Conservation (phyloP, 2,888 invertebrate genomes). For the Tuberolachnus salignus region DNA sequence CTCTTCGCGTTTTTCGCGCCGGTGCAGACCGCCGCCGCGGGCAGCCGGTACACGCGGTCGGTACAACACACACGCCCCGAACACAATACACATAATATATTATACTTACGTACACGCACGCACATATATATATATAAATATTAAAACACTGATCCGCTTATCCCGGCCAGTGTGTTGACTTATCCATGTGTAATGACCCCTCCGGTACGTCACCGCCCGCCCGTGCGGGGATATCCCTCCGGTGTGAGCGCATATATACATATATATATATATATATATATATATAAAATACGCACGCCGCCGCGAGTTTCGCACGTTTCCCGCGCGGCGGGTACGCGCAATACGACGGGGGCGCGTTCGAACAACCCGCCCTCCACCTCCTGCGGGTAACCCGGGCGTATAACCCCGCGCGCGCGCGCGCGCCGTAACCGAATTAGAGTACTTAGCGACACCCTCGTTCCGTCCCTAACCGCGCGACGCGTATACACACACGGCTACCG, state of each 20-base stretch:
- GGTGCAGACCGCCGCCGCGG: too few relatives aligned
- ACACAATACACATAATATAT: background rate
- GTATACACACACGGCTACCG: too few relatives aligned
- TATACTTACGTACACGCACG: background rate
- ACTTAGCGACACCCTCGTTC: slow-evolving; percentile 42
- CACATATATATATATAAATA: background rate
- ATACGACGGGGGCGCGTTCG: background rate
- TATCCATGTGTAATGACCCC: slow-evolving; percentile 55
- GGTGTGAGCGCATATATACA: too few relatives aligned
- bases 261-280: too few relatives aligned
- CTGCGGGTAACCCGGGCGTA: slow-evolving; percentile 16
- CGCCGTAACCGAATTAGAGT: slow-evolving; percentile 56
- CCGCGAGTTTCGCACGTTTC: slow-evolving; percentile 39
- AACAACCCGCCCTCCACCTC: background rate
- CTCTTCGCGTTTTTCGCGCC: too few relatives aligned
- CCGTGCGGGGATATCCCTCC: background rate
- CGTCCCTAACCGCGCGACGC: background rate
- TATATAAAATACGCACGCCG: too few relatives aligned
- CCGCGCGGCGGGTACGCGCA: background rate
- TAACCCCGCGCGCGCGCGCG: too few relatives aligned
- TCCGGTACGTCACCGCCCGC: slow-evolving; percentile 7
- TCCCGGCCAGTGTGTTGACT: slow-evolving; percentile 48
- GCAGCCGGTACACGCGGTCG: slow-evolving; percentile 12
- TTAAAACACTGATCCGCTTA: slow-evolving; percentile 45
- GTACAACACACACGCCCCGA: too few relatives aligned